Conservation (phyloP, 2,113 vertebrate species). For the Phrynosoma blainvillii region DNA sequence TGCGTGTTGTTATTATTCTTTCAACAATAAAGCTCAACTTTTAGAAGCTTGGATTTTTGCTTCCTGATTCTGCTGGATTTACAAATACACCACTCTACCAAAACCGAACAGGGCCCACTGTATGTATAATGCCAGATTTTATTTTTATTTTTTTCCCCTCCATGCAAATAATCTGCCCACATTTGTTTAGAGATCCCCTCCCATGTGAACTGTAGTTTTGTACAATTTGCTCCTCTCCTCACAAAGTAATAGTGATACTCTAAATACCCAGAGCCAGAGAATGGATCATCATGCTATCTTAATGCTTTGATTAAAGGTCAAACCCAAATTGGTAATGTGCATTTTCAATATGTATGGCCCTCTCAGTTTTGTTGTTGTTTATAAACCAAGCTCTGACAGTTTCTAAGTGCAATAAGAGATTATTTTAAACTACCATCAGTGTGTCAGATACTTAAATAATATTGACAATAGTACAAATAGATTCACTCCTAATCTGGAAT, state of each 20-base stretch:
- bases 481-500: slow-evolving; percentile 22
- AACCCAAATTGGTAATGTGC: not conserved
- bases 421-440: not conserved
- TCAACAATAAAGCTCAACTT: too few relatives aligned
- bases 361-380: not conserved
- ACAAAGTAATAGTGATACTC: not conserved
- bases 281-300: not conserved
- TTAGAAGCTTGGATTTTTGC: too few relatives aligned
- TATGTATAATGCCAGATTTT: too few relatives aligned
- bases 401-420: not conserved
- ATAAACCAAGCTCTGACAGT: not conserved
- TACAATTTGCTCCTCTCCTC: not conserved
- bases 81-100: too few relatives aligned
- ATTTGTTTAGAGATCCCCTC: not conserved
- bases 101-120: too few relatives aligned
- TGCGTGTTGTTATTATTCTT: too few relatives aligned
- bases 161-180: not conserved
- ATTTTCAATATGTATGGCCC: not conserved
- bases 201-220: not conserved
- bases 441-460: not conserved
- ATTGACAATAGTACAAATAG: not conserved
- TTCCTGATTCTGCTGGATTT: too few relatives aligned
- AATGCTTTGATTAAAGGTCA: not conserved
- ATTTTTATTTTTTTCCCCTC: not conserved
- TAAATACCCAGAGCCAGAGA: not conserved